Evolutionary conservation across 2,113 vertebrate genomes (phyloP), one percentile per base, ranked within the genome.

Genomic region (Rhynchopsitta pachyrhyncha): DNA sequence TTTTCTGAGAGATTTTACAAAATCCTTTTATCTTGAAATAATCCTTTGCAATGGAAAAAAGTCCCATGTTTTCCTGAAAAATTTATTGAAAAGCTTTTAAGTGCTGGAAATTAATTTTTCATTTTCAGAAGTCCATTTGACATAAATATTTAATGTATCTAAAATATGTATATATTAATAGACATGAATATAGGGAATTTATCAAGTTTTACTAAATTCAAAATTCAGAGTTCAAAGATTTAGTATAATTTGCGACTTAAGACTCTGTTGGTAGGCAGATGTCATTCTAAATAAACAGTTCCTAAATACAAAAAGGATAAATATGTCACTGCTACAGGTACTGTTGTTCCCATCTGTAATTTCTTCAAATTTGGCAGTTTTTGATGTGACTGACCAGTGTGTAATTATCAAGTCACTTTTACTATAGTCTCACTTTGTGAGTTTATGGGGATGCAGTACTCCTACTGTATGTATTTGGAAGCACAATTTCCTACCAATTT

Each of bases 281-380:
- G 4, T 10, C 57, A 15, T 74, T 73, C 17, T 57, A 35, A 67
- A 53, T 24, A 83, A 88, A 78, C 2, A 66, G 4, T 20, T 82
- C 6, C 13, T 41, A 71, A 50, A 70, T 46, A 7, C 50, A 14
- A 42, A 57, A 75, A 75, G 5, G 10, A 62, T 13, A 57, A 28
- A 73, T 35, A 28, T 0, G 3, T 57, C 15, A 57, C 17, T 60
- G n/a, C 9, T 16, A 11, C 1, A 0, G 11, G 10, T 33, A 15
- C 5, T 60, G 27, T 11, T 69, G 25, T 10, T 95, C 4, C 3
- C 14, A 55, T 12, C 4, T 3, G 7, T 33, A 66, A 22, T 53
- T 77, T 47, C 50, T 81, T 89, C n/a, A 44, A 22, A 74, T 14
- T 68, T 42, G 17, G 7, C 24, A 55, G 20, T 31, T 91, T 74